Conservation (phyloP, 2,113 vertebrate species). For the Podiceps cristatus region DNA sequence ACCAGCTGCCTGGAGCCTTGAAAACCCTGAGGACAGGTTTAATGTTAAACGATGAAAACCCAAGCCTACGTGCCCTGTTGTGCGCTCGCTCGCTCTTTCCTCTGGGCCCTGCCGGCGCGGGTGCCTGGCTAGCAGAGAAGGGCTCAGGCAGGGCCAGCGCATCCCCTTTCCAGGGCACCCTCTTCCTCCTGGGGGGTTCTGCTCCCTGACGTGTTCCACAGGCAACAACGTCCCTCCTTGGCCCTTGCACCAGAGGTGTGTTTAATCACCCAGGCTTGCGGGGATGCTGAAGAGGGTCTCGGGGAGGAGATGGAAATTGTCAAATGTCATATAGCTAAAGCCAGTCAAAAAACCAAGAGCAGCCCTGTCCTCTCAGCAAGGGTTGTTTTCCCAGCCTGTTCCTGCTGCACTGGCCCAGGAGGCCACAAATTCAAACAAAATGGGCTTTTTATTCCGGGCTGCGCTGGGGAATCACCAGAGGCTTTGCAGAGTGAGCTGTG, state of each 20-base stretch:
- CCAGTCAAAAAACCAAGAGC: not conserved
- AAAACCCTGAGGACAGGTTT: not conserved
- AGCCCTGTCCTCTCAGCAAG: not conserved
- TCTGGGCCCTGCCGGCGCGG: fast-evolving
- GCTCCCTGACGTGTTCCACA: not conserved
- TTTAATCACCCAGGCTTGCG: not conserved
- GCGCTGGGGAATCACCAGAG: not conserved
- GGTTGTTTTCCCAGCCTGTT: not conserved
- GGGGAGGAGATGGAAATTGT: not conserved
- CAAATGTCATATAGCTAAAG: not conserved
- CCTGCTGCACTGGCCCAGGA: not conserved
- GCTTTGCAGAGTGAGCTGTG: not conserved
- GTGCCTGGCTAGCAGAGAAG: not conserved
- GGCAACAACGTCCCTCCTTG: not conserved
- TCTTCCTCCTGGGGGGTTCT: not conserved
- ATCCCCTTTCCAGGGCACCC: not conserved
- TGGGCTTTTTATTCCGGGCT: not conserved
- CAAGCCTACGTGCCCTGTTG: not conserved
- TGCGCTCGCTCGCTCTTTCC: fast-evolving
- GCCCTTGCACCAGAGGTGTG: fast-evolving
- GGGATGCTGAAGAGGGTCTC: not conserved
- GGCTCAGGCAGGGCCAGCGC: not conserved
- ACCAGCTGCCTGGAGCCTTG: not conserved
- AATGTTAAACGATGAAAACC: not conserved
- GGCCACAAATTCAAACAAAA: not conserved